A percentile compares a stretch with the other conserved stretches of the same genome.
Conservation (phyloP, 2,888 invertebrate genomes). For the Leptogaster cylindrica region DNA sequence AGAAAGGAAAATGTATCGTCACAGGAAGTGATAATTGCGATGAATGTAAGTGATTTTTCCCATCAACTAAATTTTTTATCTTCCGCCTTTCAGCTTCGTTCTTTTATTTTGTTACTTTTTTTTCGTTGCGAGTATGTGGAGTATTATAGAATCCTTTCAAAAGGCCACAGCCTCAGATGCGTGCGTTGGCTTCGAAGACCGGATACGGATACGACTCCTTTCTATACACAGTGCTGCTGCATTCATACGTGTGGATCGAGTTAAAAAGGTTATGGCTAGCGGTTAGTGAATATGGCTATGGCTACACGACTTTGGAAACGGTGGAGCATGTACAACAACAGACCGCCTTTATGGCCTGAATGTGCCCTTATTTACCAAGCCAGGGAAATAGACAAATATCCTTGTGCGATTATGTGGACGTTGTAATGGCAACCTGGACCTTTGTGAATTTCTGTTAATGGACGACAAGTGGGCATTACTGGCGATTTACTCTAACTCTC, state of each 20-base stretch:
- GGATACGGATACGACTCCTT: constrained; percentile 16
- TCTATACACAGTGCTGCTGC: constrained; percentile 6
- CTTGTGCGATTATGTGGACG: constrained; percentile 43
- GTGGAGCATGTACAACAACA: neutral
- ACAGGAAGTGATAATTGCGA: constrained; percentile 74
- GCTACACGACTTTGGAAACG: neutral
- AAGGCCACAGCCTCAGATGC: neutral
- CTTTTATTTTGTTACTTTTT: neutral
- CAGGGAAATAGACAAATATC: constrained; percentile 29
- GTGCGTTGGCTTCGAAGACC: neutral
- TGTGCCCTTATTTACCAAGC: constrained; percentile 28
- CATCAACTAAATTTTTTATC: constrained; percentile 44
- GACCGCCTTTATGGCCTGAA: constrained; percentile 13
- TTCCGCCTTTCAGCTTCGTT: constrained; percentile 12
- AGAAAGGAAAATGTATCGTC: constrained; percentile 76
- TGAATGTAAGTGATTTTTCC: constrained; percentile 64
- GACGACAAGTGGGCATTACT: constrained; percentile 49
- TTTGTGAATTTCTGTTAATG: constrained; percentile 46
- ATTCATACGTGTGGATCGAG: constrained; percentile 14
- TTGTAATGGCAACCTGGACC: constrained; percentile 46
- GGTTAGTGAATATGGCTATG: no score
- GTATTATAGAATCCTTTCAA: neutral
- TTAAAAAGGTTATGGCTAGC: constrained; percentile 33
- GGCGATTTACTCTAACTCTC: constrained; percentile 48
- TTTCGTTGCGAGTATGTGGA: neutral